These are phyloP conservation scores for Trissoscelio sp. DNA, from an alignment of 2,888 invertebrate species.

Conservation along the genomic window DNA sequence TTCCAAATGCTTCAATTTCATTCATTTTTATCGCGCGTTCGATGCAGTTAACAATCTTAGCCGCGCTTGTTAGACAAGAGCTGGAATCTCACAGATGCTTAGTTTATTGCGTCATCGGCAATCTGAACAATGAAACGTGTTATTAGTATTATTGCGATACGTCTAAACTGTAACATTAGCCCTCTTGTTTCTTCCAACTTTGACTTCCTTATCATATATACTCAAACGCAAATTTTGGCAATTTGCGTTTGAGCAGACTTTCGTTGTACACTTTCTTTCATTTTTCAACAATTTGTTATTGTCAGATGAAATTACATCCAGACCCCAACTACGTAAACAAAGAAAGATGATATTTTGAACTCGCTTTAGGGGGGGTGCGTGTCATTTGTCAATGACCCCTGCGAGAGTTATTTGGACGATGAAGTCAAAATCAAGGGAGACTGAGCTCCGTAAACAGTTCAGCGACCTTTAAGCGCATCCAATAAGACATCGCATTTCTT, in stretches of 20 bases:
- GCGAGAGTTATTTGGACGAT: slow-evolving; percentile 28
- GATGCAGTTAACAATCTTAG: slow-evolving; percentile 26
- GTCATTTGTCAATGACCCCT: slow-evolving; percentile 36
- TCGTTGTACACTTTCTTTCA: no score
- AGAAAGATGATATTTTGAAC: neutral
- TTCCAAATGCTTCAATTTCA: neutral
- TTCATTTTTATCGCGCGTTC: slow-evolving; percentile 6
- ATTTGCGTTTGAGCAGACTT: no score
- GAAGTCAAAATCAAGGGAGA: slow-evolving; percentile 50
- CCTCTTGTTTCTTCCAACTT: slow-evolving; percentile 11
- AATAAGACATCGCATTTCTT: slow-evolving; percentile 62
- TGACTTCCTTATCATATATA: slow-evolving; percentile 36
- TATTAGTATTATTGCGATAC: slow-evolving; percentile 43
- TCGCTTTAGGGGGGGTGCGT: neutral
- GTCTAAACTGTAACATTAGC: slow-evolving; percentile 34
- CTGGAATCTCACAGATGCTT: slow-evolving; percentile 37
- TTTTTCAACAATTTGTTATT: no score
- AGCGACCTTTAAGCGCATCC: slow-evolving; percentile 65
- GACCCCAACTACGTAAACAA: no score
- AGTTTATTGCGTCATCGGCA: slow-evolving; percentile 29
- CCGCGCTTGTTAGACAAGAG: slow-evolving; percentile 10
- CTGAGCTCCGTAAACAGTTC: slow-evolving; percentile 54
- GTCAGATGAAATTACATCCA: no score
- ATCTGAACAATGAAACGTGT: slow-evolving; percentile 46
- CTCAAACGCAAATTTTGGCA: no score